Evolutionary conservation across 2,113 vertebrate species (phyloP).

Genomic region (Hepsetus odoe): DNA sequence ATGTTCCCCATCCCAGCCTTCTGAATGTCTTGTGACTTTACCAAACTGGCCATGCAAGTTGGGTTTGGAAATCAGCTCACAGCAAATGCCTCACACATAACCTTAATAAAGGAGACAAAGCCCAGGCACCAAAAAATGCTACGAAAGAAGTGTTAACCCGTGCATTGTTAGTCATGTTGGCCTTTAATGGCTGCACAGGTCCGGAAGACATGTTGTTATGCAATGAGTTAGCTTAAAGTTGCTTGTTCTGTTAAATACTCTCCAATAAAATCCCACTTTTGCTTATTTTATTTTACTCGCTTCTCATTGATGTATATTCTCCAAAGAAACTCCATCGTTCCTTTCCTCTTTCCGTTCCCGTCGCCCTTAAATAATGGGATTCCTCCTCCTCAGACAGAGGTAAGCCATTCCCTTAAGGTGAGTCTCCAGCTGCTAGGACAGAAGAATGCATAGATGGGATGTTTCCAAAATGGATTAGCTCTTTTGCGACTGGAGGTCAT

Average conservation of each 20-base stretch:
- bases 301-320: not conserved
- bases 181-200: not conserved
- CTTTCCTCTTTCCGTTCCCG: not conserved
- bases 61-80: not conserved
- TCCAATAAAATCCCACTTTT: not conserved
- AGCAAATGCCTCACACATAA: not conserved
- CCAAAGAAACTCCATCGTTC: not conserved
- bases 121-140: not conserved
- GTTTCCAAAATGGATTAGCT: not conserved
- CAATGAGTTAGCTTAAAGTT: not conserved
- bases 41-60: not conserved
- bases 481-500: slow-evolving; percentile 16
- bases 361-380: slow-evolving; percentile 23
- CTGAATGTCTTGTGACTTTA: not conserved
- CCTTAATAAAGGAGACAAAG: slow-evolving; percentile 2
- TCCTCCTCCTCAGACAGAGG: slow-evolving; percentile 21
- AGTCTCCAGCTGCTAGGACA: slow-evolving; percentile 38
- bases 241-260: slow-evolving; percentile 15
- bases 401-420: slow-evolving; percentile 38
- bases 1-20: not conserved
- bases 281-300: too few relatives aligned
- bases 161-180: not conserved
- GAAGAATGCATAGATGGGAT: slow-evolving; percentile 25
- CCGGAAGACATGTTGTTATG: slow-evolving; percentile 5
- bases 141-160: not conserved